phyloP scores from a whole-genome alignment of 2,888 invertebrate genomes.

The Rhyacophila evoluta region DNA sequence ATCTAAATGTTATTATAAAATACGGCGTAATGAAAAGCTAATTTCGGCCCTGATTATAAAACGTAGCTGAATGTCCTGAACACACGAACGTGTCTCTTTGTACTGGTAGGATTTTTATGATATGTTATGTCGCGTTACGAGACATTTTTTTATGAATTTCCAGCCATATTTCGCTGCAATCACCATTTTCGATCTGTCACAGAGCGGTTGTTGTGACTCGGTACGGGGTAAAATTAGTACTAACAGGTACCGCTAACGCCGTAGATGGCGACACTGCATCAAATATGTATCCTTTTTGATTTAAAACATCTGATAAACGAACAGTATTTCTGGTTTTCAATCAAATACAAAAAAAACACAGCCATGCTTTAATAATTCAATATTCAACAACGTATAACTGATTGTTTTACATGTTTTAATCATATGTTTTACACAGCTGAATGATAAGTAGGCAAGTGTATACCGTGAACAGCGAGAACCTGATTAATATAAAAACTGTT shows the following conservation, averaged over 20 bases:
- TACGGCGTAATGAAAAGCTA: too few relatives aligned
- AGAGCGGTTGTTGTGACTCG: not conserved
- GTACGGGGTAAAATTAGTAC: not conserved
- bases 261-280: not conserved
- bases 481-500: too few relatives aligned
- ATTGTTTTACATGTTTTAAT: not conserved
- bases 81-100: not conserved
- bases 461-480: too few relatives aligned
- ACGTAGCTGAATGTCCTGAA: not conserved
- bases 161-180: slow-evolving; percentile 29
- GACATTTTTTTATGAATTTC: slow-evolving; percentile 34
- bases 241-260: not conserved
- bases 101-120: not conserved
- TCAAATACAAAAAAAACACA: not conserved
- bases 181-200: slow-evolving; percentile 10
- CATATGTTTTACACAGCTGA: too few relatives aligned
- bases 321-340: too few relatives aligned
- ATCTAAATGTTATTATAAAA: too few relatives aligned
- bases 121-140: slow-evolving; percentile 11
- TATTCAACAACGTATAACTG: not conserved
- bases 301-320: not conserved
- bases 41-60: not conserved
- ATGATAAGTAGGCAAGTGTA: too few relatives aligned
- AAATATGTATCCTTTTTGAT: not conserved
- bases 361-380: not conserved